Evolutionary conservation across 2,113 vertebrate species (phyloP).

Genomic region (Lophochroa leadbeateri): DNA sequence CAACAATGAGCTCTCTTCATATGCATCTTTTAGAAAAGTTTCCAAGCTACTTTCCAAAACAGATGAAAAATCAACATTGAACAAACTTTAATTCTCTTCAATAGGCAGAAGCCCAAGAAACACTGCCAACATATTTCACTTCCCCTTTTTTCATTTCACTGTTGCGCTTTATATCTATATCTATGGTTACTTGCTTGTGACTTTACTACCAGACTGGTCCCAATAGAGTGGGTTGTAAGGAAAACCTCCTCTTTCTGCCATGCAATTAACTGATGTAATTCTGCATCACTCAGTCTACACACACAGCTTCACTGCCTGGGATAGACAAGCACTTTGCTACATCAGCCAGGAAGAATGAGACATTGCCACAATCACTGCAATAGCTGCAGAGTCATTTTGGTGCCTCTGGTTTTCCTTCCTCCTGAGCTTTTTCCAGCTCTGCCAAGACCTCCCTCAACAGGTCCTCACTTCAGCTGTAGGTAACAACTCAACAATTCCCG

Average conservation of each 20-base stretch:
- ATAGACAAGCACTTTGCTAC: background rate
- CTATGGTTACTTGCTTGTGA: background rate
- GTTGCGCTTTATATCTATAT: background rate
- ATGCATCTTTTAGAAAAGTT: background rate
- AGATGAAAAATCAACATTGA: background rate
- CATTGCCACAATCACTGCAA: background rate
- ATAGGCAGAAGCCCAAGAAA: background rate
- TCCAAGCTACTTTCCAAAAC: background rate
- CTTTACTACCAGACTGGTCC: background rate
- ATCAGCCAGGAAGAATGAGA: background rate
- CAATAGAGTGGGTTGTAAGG: background rate
- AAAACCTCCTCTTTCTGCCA: background rate
- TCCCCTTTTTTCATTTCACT: background rate
- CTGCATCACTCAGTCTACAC: background rate
- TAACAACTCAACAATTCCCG: background rate
- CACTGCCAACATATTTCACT: background rate
- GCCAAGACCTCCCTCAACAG: background rate
- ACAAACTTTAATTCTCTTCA: background rate
- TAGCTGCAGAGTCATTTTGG: background rate
- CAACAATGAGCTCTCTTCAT: background rate
- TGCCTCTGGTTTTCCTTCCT: background rate
- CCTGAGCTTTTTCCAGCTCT: background rate
- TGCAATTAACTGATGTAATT: background rate
- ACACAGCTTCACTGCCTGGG: background rate
- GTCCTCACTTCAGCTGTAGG: background rate